phyloP scores from a whole-genome alignment of 2,888 invertebrate species.

The Mellilla xanthometata region DNA sequence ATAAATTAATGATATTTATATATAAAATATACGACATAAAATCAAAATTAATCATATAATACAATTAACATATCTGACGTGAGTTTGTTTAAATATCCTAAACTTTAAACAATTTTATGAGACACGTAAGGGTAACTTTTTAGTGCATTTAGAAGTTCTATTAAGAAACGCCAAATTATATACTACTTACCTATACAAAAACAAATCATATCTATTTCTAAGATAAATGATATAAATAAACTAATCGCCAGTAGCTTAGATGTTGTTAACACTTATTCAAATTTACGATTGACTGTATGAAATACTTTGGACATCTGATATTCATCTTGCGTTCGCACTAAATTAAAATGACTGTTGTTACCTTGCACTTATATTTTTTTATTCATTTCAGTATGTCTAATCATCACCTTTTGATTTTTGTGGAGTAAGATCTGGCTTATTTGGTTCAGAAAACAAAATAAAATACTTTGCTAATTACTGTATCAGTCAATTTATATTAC shows the following conservation, averaged over 20 bases:
- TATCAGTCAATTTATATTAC: constrained; percentile 35
- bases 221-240: background rate
- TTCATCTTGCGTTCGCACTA: background rate
- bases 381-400: too few relatives aligned
- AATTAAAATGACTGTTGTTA: too few relatives aligned
- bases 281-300: background rate
- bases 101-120: constrained; percentile 2
- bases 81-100: constrained; percentile 1
- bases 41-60: constrained; percentile 1
- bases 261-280: constrained; percentile 5
- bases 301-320: background rate
- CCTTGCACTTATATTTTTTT: too few relatives aligned
- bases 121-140: constrained; percentile 18
- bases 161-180: constrained; percentile 17
- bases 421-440: constrained; percentile 6
- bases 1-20: background rate
- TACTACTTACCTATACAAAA: constrained; percentile 17
- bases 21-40: background rate
- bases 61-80: constrained; percentile 8
- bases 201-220: constrained; percentile 18
- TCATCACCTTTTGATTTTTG: too few relatives aligned
- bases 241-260: constrained; percentile 7
- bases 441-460: background rate
- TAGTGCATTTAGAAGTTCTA: constrained; percentile 5
- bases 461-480: background rate